Conservation (phyloP, 2,113 vertebrate species). For the Galbula dea region DNA sequence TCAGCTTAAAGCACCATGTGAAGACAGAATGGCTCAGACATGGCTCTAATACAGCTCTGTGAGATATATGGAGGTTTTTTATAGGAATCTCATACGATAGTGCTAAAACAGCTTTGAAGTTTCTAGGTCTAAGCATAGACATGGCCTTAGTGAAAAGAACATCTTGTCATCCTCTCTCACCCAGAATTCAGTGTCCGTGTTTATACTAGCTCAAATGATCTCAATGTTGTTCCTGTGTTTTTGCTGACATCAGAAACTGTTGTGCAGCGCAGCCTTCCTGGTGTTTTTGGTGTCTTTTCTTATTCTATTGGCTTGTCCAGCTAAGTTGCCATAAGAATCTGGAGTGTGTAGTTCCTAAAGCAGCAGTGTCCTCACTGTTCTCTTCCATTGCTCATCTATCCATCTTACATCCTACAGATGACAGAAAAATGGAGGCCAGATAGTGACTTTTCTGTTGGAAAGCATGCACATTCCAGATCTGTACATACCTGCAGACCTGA, state of each 20-base stretch:
- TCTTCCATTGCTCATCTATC: neutral
- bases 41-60: neutral
- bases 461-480: neutral
- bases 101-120: neutral
- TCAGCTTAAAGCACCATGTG: neutral
- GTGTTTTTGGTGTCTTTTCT: neutral
- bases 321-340: neutral
- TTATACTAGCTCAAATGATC: neutral
- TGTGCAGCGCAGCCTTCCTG: neutral
- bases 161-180: neutral
- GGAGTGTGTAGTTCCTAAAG: neutral
- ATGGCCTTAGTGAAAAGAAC: neutral
- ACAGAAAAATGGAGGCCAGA: neutral
- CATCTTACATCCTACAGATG: neutral
- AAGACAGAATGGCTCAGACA: neutral
- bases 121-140: neutral
- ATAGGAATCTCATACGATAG: neutral
- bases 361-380: neutral
- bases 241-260: neutral
- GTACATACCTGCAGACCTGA: neutral
- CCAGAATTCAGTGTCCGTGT: rapidly evolving
- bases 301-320: neutral
- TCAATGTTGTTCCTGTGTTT: neutral
- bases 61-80: neutral
- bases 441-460: neutral